Evolutionary conservation across 1,140 invertebrate genomes (phyloP).

Genomic region (Vanessa tameamea): DNA sequence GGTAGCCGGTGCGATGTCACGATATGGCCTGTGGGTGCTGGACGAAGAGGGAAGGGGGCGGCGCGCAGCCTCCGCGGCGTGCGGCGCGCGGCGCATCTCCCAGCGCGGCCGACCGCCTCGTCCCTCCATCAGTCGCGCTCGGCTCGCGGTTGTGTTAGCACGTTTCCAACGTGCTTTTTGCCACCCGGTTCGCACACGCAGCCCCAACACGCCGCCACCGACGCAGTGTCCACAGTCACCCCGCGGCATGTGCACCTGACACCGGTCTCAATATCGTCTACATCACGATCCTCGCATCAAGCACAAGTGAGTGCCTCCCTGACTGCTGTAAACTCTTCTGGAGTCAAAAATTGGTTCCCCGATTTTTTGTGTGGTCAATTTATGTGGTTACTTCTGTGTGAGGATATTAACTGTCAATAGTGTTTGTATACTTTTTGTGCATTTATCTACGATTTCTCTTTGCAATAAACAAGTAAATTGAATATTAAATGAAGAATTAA

Average conservation of each 20-base stretch:
- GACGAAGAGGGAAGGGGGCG: conserved; percentile 35
- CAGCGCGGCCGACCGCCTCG: conserved; percentile 16
- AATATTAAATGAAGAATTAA: too few species aligned
- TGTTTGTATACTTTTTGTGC: background rate
- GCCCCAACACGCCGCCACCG: conserved; percentile 45
- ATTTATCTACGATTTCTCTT: conserved; percentile 2
- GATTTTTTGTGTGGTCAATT: conserved; percentile 8
- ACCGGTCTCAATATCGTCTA: conserved; percentile 41
- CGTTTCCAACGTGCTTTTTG: conserved; percentile 29
- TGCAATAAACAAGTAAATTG: background rate
- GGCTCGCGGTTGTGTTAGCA: conserved; percentile 39
- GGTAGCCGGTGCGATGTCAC: background rate
- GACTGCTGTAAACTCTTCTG: background rate
- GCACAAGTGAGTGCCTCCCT: conserved; percentile 47
- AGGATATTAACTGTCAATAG: background rate
- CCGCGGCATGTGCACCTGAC: conserved; percentile 51
- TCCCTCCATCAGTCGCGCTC: conserved; percentile 47
- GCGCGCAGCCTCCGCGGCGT: conserved; percentile 45
- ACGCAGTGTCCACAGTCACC: conserved; percentile 35
- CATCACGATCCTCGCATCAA: conserved; percentile 44
- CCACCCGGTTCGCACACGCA: conserved; percentile 30
- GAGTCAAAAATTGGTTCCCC: background rate
- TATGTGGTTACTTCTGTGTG: background rate
- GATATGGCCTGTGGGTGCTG: conserved; percentile 17
- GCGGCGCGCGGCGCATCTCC: conserved; percentile 42